These are phyloP conservation scores for Oncopeltus fasciatus DNA, from an alignment of 1,140 invertebrate genomes.

Conservation along the genomic window DNA sequence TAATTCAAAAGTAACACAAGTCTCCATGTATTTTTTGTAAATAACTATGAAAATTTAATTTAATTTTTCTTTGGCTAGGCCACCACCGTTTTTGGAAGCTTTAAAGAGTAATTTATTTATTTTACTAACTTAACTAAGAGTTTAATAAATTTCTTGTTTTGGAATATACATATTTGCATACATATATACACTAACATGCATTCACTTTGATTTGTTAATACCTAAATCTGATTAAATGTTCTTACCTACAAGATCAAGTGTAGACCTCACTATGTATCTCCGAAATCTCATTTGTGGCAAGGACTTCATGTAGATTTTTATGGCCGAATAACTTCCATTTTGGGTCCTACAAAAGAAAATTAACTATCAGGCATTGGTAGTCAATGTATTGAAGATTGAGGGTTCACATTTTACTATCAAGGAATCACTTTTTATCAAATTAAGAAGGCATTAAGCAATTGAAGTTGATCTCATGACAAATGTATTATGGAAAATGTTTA, in stretches of 20 bases:
- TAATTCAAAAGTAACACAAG: too few species aligned
- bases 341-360: neutral
- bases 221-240: too few species aligned
- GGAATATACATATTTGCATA: too few species aligned
- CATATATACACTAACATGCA: too few species aligned
- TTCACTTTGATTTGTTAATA: too few species aligned
- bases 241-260: constrained; percentile 43
- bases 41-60: too few species aligned
- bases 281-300: constrained; percentile 42
- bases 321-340: neutral
- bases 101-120: too few species aligned
- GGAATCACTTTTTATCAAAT: neutral
- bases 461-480: neutral
- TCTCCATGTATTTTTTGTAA: too few species aligned
- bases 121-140: too few species aligned
- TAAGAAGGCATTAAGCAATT: neutral
- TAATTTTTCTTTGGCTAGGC: too few species aligned
- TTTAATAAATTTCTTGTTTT: too few species aligned
- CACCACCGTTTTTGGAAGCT: too few species aligned
- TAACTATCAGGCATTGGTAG: neutral
- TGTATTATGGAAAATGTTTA: neutral
- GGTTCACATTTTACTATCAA: neutral
- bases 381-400: neutral
- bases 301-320: constrained; percentile 18
- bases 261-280: constrained; percentile 42